Conservation (phyloP, 2,113 vertebrate genomes). For the Oryctolagus cuniculus region DNA sequence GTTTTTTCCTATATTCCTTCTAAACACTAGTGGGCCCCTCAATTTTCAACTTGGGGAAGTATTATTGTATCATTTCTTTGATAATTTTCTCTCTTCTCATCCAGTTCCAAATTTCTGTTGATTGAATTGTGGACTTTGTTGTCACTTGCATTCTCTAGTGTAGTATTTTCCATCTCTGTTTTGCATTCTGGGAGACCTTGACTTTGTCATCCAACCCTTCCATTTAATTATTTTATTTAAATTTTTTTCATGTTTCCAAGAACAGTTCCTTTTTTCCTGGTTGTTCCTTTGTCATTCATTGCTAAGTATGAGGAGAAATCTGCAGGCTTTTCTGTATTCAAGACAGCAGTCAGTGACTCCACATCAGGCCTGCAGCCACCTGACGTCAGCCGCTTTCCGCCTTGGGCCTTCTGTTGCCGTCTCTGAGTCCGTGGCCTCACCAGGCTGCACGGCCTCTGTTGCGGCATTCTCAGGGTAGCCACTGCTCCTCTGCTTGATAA, state of each 20-base stretch:
- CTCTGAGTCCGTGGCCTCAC: not conserved
- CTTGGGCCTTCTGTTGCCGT: not conserved
- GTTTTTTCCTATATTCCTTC: not conserved
- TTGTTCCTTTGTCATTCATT: not conserved
- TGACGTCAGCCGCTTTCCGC: not conserved
- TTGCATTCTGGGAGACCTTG: not conserved
- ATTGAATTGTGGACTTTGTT: not conserved
- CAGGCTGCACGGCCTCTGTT: not conserved
- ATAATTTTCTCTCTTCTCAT: not conserved
- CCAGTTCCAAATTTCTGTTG: not conserved
- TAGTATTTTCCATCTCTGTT: not conserved
- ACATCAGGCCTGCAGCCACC: not conserved
- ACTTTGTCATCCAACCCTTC: not conserved
- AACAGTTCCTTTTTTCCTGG: not conserved
- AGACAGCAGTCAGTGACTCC: not conserved
- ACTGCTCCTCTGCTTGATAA: not conserved
- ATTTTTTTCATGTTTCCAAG: not conserved
- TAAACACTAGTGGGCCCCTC: not conserved
- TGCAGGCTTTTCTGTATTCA: not conserved
- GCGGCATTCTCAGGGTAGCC: not conserved
- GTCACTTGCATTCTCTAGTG: not conserved
- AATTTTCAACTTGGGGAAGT: not conserved
- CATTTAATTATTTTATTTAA: not conserved
- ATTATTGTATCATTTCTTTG: not conserved
- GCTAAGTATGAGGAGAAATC: not conserved